Evolutionary conservation across 2,888 invertebrate species (phyloP).

Genomic region (Drosophila kokeensis): DNA sequence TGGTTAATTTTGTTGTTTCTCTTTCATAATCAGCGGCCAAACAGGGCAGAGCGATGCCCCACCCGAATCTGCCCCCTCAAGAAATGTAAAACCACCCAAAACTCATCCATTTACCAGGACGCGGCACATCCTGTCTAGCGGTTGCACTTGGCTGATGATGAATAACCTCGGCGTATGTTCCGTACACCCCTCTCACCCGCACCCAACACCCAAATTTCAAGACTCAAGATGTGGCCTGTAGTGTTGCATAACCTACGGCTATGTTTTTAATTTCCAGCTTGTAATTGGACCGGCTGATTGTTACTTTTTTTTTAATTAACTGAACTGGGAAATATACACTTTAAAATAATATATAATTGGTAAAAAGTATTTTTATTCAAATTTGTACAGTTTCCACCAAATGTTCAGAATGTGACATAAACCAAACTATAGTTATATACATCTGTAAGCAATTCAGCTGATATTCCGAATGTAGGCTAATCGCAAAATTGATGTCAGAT

Average conservation of each 20-base stretch:
- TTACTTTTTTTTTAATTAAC: constrained; percentile 36
- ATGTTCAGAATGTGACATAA: not conserved
- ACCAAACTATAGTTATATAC: not conserved
- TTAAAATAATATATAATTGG: not conserved
- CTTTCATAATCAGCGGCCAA: constrained; percentile 78
- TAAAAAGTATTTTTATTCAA: not conserved
- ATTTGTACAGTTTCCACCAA: not conserved
- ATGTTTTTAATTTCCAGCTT: constrained; percentile 52
- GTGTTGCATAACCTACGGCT: constrained; percentile 49
- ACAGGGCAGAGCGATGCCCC: constrained; percentile 29
- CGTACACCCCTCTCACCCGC: not conserved
- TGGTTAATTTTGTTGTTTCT: constrained; percentile 83
- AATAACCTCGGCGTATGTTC: constrained; percentile 72
- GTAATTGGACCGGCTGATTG: constrained; percentile 42
- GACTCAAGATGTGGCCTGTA: constrained; percentile 11
- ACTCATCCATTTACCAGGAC: constrained; percentile 20
- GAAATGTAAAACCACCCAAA: constrained; percentile 13
- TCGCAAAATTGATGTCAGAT: not conserved
- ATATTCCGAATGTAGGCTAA: not conserved
- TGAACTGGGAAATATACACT: not conserved
- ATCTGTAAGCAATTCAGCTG: not conserved
- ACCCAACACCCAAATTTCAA: not conserved
- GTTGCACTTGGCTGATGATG: constrained; percentile 82
- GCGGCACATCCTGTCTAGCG: constrained; percentile 59
- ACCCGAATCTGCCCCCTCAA: not conserved